A percentile compares a stretch with the other conserved stretches of the same genome.
These are phyloP conservation scores for Suricata suricatta DNA, from an alignment of 2,113 vertebrate species.

Conservation along the genomic window DNA sequence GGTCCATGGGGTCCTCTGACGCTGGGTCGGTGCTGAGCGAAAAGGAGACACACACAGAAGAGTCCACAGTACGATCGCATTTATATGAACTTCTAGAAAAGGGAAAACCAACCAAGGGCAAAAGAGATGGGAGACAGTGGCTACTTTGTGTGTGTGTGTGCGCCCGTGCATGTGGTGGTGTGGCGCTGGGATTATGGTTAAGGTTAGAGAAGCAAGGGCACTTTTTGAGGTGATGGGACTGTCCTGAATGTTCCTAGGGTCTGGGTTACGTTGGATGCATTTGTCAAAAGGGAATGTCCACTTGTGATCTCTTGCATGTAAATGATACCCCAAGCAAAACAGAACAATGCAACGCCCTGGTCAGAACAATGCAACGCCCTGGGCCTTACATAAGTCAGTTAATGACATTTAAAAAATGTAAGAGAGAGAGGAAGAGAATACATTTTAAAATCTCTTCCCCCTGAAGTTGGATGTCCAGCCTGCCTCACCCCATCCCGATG, in stretches of 20 bases:
- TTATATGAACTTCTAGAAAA: neutral
- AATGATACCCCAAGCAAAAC: neutral
- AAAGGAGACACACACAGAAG: neutral
- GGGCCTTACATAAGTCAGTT: neutral
- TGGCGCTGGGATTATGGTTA: neutral
- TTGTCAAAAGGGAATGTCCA: neutral
- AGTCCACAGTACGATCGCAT: neutral
- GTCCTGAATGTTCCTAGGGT: neutral
- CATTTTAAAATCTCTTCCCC: neutral
- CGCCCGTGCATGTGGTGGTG: neutral
- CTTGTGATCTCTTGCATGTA: neutral
- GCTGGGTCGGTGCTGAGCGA: neutral
- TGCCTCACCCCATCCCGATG: neutral
- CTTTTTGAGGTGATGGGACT: neutral
- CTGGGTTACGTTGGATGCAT: neutral
- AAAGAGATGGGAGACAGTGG: neutral
- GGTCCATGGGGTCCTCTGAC: neutral
- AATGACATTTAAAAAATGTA: neutral
- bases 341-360: neutral
- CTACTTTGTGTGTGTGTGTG: neutral
- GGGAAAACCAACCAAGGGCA: too few species aligned
- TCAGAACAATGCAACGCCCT: neutral
- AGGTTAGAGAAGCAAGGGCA: neutral
- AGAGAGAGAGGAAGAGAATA: neutral
- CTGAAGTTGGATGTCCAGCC: neutral